These are phyloP conservation scores for Chalcis sispes DNA, from an alignment of 2,888 invertebrate genomes.

Conservation along the genomic window DNA sequence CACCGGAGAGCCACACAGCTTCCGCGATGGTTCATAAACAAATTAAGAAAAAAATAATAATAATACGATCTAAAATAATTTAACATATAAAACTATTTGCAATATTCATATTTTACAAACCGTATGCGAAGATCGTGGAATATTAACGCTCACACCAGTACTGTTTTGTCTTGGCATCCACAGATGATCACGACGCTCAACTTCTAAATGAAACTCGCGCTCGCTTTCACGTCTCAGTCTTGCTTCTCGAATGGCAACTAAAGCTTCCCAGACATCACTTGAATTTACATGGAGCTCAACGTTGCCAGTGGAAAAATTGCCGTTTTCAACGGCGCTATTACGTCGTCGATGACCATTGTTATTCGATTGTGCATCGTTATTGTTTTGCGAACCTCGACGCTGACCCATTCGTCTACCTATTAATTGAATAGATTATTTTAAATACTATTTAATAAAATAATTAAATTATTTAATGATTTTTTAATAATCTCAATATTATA, in stretches of 20 bases:
- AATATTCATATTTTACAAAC: no score
- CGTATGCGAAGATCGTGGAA: constrained; percentile 70
- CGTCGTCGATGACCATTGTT: constrained; percentile 61
- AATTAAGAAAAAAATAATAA: no score
- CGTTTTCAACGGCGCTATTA: constrained; percentile 66
- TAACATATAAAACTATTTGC: no score
- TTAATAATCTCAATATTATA: neutral
- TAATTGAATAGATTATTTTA: neutral
- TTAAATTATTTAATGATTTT: neutral
- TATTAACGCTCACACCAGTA: constrained; percentile 66
- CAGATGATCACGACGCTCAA: constrained; percentile 59
- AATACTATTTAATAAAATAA: neutral
- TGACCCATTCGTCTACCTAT: constrained; percentile 39
- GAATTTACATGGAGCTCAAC: constrained; percentile 74
- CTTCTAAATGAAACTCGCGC: constrained; percentile 62
- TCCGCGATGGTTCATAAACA: no score
- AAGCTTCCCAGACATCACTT: constrained; percentile 83
- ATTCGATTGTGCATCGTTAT: constrained; percentile 29
- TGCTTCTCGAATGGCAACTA: constrained; percentile 82
- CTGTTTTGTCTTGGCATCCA: constrained; percentile 55
- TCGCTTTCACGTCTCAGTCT: constrained; percentile 79
- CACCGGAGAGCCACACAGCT: no score
- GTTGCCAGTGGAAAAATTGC: constrained; percentile 69
- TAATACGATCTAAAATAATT: no score
- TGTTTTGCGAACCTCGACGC: constrained; percentile 41